Base-by-base conservation (phyloP, 2,113 vertebrate species). In the Rhynchopsitta pachyrhyncha region DNA sequence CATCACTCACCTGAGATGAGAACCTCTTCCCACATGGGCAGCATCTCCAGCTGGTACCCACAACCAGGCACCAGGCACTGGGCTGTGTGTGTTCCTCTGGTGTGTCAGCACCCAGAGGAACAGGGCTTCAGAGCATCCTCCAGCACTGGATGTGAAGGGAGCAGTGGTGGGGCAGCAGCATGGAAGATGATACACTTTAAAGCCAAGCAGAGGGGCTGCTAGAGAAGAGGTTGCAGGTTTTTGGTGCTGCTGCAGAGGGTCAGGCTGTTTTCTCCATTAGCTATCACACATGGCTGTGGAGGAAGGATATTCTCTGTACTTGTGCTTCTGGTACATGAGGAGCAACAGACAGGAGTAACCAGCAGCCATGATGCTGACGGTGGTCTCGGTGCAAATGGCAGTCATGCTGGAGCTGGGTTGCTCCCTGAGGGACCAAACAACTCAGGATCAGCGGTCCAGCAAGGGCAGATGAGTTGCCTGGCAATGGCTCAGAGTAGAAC, bases 251-350 rank as follows among this genome's bases (percentile, higher is more conserved):
- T 74, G 44, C 37, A 75, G 71, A 78, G 25, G 14, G 33, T 44
- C 59, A 42, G 76, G 68, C 33, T 73, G 60, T 19, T 76, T 64
- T 66, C 52, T 79, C 63, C 63, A 11, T 67, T 29, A 63, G n/a
- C 46, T 63, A 29, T 59, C 62, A 52, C 23, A 41, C 3, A 1
- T 27, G 24, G 49, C 91, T 63, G 31, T 53, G 68, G 22, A 91
- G 80, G 49, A 42, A 52, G 87, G 41, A 49, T 42, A 10, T 31
- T 20, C 47, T 46, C 22, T 17, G 62, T 35, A 46, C 37, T 1
- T 6, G 0, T 25, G 15, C 18, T n/a, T 41, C 44, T 73, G 28
- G 60, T 55, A 70, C 35, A 5, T 2, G 10, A 39, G 29, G 46
- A 57, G 74, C 2, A 70, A 46, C 47, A 79, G 66, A 66, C 16